Evolutionary conservation across 2,888 invertebrate species (phyloP).

Genomic region (Rhyacophila evoluta): DNA sequence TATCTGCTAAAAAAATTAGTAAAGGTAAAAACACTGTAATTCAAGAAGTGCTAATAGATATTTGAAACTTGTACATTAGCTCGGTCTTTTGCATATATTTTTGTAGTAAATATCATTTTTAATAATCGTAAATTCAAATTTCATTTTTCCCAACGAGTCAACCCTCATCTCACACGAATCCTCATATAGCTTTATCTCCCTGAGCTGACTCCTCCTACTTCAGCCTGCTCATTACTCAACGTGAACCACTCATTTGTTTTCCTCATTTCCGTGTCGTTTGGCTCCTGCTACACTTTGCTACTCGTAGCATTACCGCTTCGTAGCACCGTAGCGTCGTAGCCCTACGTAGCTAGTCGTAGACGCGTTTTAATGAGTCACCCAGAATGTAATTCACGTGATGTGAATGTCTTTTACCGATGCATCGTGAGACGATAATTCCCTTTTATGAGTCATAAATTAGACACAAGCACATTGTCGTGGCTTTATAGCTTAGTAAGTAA

Average conservation of each 20-base stretch:
- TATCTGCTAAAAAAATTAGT: too few species aligned
- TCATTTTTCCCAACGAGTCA: not conserved
- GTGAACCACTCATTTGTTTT: conserved; percentile 54
- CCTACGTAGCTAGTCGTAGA: conserved; percentile 27
- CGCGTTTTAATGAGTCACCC: conserved; percentile 41
- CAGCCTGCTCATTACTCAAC: conserved; percentile 52
- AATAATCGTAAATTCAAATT: too few species aligned
- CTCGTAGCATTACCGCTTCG: not conserved
- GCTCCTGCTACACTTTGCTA: conserved; percentile 38
- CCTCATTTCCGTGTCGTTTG: conserved; percentile 54
- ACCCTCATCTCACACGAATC: not conserved
- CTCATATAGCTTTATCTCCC: conserved; percentile 22
- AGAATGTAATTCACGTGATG: conserved; percentile 37
- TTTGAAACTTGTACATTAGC: too few species aligned
- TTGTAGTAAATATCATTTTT: too few species aligned
- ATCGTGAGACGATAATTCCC: conserved; percentile 32
- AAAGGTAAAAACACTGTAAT: too few species aligned
- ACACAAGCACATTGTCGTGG: conserved; percentile 19
- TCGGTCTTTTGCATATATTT: too few species aligned
- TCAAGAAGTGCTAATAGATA: too few species aligned
- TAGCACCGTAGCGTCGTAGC: conserved; percentile 29
- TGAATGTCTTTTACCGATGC: conserved; percentile 33
- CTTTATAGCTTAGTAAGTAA: not conserved
- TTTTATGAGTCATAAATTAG: conserved; percentile 13
- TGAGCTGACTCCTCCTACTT: conserved; percentile 35